These are phyloP conservation scores for Orycteropus afer DNA, from an alignment of 2,113 vertebrate genomes.

Conservation along the genomic window DNA sequence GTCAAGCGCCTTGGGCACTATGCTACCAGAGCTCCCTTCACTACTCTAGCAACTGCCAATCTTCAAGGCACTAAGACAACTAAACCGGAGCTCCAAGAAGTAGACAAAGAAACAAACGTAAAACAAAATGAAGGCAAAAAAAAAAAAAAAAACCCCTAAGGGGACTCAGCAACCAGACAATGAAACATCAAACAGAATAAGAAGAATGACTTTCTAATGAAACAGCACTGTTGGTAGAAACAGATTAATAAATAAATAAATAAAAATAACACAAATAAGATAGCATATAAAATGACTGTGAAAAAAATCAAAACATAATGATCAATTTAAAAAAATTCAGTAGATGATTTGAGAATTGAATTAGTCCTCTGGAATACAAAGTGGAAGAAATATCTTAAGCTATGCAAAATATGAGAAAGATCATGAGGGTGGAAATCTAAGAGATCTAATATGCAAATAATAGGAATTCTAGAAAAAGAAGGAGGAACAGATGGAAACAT, in stretches of 20 bases:
- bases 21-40: too few relatives aligned
- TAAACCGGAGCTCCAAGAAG: neutral
- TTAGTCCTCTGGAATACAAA: neutral
- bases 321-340: neutral
- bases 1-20: too few relatives aligned
- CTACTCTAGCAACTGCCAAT: neutral
- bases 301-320: neutral
- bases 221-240: neutral
- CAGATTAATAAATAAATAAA: too few relatives aligned
- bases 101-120: neutral
- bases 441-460: slow-evolving; percentile 38
- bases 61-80: neutral
- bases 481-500: slow-evolving; percentile 13
- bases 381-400: neutral
- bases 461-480: neutral
- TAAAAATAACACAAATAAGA: too few relatives aligned
- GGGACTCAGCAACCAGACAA: neutral
- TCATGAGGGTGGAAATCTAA: neutral
- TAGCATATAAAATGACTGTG: neutral
- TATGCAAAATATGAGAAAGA: neutral
- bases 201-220: neutral
- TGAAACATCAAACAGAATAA: neutral
- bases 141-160: neutral
- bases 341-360: neutral
- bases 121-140: neutral